Percentiles rank a stretch among this genome's conserved stretches.
Evolutionary conservation across 2,888 invertebrate genomes (phyloP).

Genomic region (Drosophila rubida): DNA sequence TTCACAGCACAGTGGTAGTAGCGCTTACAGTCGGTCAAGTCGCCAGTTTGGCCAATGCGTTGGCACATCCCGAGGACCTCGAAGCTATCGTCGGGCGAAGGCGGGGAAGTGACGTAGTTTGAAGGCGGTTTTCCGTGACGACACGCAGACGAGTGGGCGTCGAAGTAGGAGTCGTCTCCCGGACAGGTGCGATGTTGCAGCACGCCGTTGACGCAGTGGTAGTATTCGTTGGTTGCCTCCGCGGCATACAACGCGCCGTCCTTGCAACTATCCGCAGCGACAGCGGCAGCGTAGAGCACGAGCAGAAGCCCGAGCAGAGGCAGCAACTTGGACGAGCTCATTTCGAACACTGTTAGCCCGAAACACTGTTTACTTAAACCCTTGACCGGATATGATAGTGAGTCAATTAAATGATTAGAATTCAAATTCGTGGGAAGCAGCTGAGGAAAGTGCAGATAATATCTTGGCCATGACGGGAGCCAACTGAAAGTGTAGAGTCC

Average conservation of each 20-base stretch:
- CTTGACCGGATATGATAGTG: neutral
- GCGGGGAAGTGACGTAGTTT: neutral
- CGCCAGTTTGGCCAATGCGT: slow-evolving; percentile 65
- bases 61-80: slow-evolving; percentile 22
- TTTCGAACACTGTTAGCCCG: neutral
- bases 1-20: slow-evolving; percentile 77
- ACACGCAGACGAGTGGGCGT: slow-evolving; percentile 39
- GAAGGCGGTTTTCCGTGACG: slow-evolving; percentile 20
- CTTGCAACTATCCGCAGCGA: slow-evolving; percentile 6
- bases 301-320: neutral
- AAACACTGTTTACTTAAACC: neutral
- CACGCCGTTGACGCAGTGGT: slow-evolving; percentile 31
- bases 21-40: slow-evolving; percentile 73
- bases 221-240: slow-evolving; percentile 8
- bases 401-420: neutral
- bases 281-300: neutral
- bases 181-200: slow-evolving; percentile 2
- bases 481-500: no score
- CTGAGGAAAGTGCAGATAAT: no score
- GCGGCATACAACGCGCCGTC: slow-evolving; percentile 34
- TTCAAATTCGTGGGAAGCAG: neutral
- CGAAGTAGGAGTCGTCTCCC: slow-evolving; percentile 42
- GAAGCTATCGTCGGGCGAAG: neutral
- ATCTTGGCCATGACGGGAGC: no score
- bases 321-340: slow-evolving; percentile 2